Conservation (phyloP, 2,797 vertebrate species). For the Urophycis tenuis region DNA sequence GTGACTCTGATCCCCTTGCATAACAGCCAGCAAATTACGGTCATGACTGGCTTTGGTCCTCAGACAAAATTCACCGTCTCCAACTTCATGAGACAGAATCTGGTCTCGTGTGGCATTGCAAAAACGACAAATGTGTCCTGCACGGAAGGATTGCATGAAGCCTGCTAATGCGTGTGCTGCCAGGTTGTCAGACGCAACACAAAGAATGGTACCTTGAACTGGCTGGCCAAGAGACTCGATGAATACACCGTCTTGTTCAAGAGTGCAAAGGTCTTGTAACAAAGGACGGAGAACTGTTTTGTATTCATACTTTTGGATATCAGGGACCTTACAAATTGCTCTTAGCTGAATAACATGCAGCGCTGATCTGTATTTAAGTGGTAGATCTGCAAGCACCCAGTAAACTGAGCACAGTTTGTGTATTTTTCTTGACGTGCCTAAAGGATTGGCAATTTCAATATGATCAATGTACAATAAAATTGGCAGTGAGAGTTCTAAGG, state of each 20-base stretch:
- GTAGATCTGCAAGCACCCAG: constrained; percentile 28
- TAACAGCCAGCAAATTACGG: not conserved
- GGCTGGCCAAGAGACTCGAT: not conserved
- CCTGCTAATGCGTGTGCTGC: no score
- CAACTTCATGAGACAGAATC: no score
- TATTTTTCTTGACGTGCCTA: constrained; percentile 26
- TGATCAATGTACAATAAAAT: constrained; percentile 15
- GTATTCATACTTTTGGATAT: constrained; percentile 37
- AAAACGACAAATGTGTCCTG: no score
- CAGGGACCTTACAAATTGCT: constrained; percentile 29
- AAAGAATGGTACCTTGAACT: no score
- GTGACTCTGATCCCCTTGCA: not conserved
- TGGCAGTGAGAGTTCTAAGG: not conserved
- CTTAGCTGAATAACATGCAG: constrained; percentile 35
- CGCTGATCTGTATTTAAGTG: constrained; percentile 22
- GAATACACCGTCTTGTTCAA: constrained; percentile 24
- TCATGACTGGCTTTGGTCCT: not conserved
- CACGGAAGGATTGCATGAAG: no score
- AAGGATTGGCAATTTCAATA: constrained; percentile 13
- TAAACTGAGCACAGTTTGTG: constrained; percentile 32
- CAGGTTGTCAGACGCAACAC: no score
- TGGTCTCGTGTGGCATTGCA: no score
- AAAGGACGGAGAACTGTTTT: constrained; percentile 35
- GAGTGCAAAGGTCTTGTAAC: constrained; percentile 21
- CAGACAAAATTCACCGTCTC: no score